A percentile compares a stretch with the other conserved stretches of the same genome.
Evolutionary conservation across 2,113 vertebrate genomes (phyloP).

Genomic region (Natator depressus): DNA sequence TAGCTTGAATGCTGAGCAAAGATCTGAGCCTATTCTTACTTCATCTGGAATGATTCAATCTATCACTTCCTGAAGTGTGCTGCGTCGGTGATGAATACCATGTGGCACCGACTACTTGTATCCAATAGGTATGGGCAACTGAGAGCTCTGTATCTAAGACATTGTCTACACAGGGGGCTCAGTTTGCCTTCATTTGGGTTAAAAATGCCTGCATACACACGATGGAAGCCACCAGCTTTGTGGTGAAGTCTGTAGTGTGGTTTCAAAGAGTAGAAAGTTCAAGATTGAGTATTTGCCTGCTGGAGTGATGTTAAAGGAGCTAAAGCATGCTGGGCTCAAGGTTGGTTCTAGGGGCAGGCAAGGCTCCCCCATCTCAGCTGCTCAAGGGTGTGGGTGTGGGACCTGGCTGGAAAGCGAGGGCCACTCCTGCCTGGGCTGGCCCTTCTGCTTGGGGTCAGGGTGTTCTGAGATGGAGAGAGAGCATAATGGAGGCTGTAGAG

Average conservation of each 20-base stretch:
- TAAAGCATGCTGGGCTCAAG: background rate
- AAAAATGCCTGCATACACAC: background rate
- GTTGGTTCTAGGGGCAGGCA: background rate
- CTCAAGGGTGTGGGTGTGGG: background rate
- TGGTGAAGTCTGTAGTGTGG: background rate
- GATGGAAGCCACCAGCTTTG: background rate
- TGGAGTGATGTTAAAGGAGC: background rate
- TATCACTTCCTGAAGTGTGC: background rate
- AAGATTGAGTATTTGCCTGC: background rate
- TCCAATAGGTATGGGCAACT: background rate
- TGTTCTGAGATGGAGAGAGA: background rate
- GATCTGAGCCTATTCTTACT: background rate
- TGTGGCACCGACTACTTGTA: background rate
- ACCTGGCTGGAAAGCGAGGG: background rate
- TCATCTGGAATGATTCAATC: background rate
- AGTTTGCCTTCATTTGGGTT: background rate
- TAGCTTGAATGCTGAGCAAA: background rate
- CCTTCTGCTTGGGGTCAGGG: background rate
- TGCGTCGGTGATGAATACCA: background rate
- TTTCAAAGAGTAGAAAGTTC: background rate
- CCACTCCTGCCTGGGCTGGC: background rate
- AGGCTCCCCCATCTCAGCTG: background rate
- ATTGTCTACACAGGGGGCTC: background rate
- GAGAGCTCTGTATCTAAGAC: background rate
- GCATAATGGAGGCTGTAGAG: background rate